Evolutionary conservation across 2,888 invertebrate genomes (phyloP), one percentile per base, ranked within the genome.

Genomic region (Tetropium fuscum): DNA sequence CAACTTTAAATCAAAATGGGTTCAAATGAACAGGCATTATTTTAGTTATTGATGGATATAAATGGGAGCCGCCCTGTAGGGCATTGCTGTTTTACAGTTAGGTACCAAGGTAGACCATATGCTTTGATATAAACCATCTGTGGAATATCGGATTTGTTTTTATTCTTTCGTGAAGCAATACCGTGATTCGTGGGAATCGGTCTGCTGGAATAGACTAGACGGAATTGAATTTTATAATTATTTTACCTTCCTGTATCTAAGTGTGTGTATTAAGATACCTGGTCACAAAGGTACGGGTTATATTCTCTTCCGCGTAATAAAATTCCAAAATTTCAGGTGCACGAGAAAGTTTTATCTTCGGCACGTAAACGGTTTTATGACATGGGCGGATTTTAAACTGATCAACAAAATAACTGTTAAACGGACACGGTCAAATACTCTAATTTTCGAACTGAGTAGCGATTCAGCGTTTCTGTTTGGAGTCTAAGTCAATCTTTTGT

Each of bases 41-140:
- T 15, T 36, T 13, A 13, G 6, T 36, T 13, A 15, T 13, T 10
- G 6, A 7, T 34, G 6, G 6, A 7, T 34, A 13, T 34, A 13
- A 34, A 2, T n/a, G 43, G 16, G 27, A 36, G 2, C 36, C 49
- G 16, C 49, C 18, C 40, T 51, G 49, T 51, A 51, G 1, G 3
- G 3, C 36, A 16, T 15, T 22, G 34, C 5, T n/a, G 22, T 22
- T 30, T 22, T 51, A 51, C 49, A 40, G 49, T 51, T 48, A 48
- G 20, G 20, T 36, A 15, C 38, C 16, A 44, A 53, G 53, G 48
- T 49, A 41, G 40, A 22, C 54, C 54, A 61, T 53, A 53, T 58
- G 58, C 43, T 61, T 38, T 53, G 48, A 41, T 56, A 49, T 18
- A 49, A 11, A 53, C 57, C 65, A 65, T 65, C 65, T 65, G 65